Evolutionary conservation across 1,140 invertebrate genomes (phyloP).

Genomic region (Pseudomyrmex sp.): DNA sequence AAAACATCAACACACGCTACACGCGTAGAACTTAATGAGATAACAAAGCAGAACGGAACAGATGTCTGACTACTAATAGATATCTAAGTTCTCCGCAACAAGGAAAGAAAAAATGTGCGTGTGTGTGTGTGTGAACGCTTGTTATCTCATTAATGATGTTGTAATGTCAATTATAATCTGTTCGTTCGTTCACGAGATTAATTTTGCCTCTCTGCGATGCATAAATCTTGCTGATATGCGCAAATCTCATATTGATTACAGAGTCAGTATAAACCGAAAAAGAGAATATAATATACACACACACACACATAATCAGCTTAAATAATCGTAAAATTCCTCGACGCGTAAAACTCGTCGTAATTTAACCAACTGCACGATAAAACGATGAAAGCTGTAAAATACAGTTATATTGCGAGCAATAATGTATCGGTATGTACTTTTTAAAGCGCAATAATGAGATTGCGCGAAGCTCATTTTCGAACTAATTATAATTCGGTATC

Average conservation of each 20-base stretch:
- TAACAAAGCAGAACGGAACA: neutral
- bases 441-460: slow-evolving; percentile 42
- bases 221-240: slow-evolving; percentile 29
- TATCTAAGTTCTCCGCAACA: no score
- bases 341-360: slow-evolving; percentile 20
- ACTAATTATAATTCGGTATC: slow-evolving; percentile 31
- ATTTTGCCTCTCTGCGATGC: slow-evolving; percentile 1
- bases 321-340: slow-evolving; percentile 51
- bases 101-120: neutral
- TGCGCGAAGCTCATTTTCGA: slow-evolving; percentile 23
- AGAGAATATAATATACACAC: neutral
- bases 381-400: slow-evolving; percentile 9
- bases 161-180: neutral
- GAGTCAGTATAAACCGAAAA: slow-evolving; percentile 25
- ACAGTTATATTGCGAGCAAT: slow-evolving; percentile 24
- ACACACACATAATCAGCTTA: slow-evolving; percentile 26
- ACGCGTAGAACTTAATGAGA: neutral
- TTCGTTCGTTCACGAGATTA: neutral
- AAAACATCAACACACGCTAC: slow-evolving; percentile 5
- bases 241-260: slow-evolving; percentile 34
- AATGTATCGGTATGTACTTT: slow-evolving; percentile 14
- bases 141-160: no score
- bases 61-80: no score
- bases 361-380: slow-evolving; percentile 30
- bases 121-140: neutral